phyloP scores from a whole-genome alignment of 2,797 vertebrate species.

The Argya squamiceps region DNA sequence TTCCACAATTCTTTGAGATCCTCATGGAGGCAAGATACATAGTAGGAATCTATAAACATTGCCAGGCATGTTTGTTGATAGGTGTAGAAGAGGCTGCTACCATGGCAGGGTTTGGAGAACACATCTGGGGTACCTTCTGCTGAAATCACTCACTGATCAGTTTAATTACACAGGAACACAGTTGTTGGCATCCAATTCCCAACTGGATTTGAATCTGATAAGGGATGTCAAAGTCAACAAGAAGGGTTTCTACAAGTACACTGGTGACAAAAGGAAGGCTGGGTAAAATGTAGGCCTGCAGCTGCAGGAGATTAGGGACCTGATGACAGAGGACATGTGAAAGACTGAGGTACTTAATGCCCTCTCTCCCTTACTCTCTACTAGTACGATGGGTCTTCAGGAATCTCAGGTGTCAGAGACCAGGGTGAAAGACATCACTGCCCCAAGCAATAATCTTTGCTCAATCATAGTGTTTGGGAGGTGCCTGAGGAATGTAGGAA shows the following conservation, averaged over 20 bases:
- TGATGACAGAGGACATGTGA: not conserved
- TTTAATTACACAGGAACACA: not conserved
- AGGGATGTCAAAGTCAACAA: not conserved
- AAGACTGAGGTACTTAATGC: not conserved
- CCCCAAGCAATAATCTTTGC: not conserved
- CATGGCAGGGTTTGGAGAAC: not conserved
- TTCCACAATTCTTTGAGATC: not conserved
- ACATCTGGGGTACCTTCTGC: not conserved
- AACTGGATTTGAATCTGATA: not conserved
- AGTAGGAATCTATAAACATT: not conserved
- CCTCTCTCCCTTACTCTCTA: not conserved
- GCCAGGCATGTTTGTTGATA: not conserved
- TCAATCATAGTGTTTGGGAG: not conserved
- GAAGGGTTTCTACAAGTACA: not conserved
- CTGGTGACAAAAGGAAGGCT: not conserved
- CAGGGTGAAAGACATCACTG: not conserved
- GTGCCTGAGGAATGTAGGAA: not conserved
- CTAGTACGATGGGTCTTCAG: not conserved
- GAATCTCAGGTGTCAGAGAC: not conserved
- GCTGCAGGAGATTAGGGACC: not conserved
- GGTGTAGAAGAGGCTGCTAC: not conserved
- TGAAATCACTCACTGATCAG: not conserved
- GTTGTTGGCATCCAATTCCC: not conserved
- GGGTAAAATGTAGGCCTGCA: not conserved
- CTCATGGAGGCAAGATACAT: not conserved